A percentile compares a stretch with the other conserved stretches of the same genome.
These are phyloP conservation scores for Tetranychus urticae DNA, from an alignment of 1,140 invertebrate species.

Conservation along the genomic window DNA sequence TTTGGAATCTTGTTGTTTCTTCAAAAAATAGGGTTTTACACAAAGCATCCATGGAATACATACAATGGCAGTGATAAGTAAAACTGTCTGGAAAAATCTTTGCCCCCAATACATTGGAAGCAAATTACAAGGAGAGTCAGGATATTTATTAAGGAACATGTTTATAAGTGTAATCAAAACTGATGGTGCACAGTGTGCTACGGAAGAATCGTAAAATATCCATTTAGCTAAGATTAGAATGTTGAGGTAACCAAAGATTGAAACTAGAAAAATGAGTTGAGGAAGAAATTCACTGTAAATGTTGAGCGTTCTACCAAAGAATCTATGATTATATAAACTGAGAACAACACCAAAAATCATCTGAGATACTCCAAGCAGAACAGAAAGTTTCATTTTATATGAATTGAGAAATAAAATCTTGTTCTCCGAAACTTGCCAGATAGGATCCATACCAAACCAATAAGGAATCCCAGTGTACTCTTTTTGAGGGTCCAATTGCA, in stretches of 20 bases:
- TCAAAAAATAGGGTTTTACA: conserved; percentile 59
- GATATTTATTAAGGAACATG: conserved; percentile 32
- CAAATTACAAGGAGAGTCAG: neutral
- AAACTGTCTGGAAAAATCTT: conserved; percentile 38
- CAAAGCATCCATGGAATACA: conserved; percentile 82
- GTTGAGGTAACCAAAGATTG: conserved; percentile 82
- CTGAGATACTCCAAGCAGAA: conserved; percentile 80
- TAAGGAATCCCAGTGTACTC: conserved; percentile 17
- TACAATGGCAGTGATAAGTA: conserved; percentile 44
- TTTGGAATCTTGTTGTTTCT: conserved; percentile 24
- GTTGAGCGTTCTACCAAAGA: conserved; percentile 23
- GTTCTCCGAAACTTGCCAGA: conserved; percentile 50
- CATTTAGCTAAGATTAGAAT: conserved; percentile 74
- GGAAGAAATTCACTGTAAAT: conserved; percentile 80
- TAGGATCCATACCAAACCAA: conserved; percentile 22
- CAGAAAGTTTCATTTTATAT: conserved; percentile 96
- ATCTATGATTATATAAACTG: conserved; percentile 56
- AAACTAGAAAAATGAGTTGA: conserved; percentile 63
- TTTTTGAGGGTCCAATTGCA: conserved; percentile 15
- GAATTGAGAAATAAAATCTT: conserved; percentile 94
- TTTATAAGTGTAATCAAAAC: conserved; percentile 36
- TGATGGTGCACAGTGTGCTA: conserved; percentile 30
- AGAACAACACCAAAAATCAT: conserved; percentile 89
- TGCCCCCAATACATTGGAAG: conserved; percentile 24
- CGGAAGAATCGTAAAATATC: conserved; percentile 39